Evolutionary conservation across 2,113 vertebrate species (phyloP), one percentile per base, ranked within the genome.

Genomic region (Pao palembangensis): DNA sequence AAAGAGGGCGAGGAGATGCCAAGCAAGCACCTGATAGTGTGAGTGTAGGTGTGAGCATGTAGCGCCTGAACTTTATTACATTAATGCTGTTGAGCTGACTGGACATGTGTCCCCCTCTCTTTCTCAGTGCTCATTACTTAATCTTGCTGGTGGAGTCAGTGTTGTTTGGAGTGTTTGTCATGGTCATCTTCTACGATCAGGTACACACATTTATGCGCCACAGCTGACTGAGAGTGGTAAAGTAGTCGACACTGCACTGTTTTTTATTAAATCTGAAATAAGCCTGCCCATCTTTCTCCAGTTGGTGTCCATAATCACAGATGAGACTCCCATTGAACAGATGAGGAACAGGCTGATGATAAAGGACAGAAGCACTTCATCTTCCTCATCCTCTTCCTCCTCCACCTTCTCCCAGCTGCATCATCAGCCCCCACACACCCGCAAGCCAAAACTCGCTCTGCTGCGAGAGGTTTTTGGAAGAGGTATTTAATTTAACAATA

Each of bases 131-230:
- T 48, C 93, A 94, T 73, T 92, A 91, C 80, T 90, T 93, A 61
- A 86, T 92, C 71, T 82, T 94, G 4, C 88, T 93, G 61, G 91
- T 93, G 76, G 92, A 94, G 84, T 93, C 92, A 0, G 82, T 93
- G 55, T 61, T 94, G 64, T 93, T 93, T 0, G 92, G 92, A 0
- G 87, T 93, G 2, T 93, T 93, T 6, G 91, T 93, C 64, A 85
- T 89, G 61, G 89, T 93, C 10, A 91, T 93, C 63, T 93, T 94
- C 78, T 93, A 94, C 20, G 92, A 94, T 58, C 92, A 93, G 93
- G 92, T 94, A 51, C 53, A 55, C 25, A 46, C 49, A 18, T 11
- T 15, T 8, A 21, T 15, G 21, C 13, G 2, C 6, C 4, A 52
- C 7, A 31, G 19, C 15, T 23, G 14, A 28, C 25, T 28, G 25